Conservation (phyloP, 2,797 vertebrate genomes). For the Silurus aristotelis region DNA sequence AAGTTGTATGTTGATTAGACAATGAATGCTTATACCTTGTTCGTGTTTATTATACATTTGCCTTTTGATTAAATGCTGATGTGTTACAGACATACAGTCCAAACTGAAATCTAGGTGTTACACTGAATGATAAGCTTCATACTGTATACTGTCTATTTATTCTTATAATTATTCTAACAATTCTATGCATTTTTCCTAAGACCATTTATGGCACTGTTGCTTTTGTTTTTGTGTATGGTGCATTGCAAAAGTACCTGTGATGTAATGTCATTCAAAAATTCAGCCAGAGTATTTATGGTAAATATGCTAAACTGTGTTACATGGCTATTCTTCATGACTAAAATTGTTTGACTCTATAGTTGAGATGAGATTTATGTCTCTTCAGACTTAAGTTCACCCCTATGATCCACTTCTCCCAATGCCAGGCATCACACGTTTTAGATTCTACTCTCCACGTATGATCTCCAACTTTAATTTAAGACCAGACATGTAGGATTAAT, state of each 20-base stretch:
- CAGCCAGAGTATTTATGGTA: background rate
- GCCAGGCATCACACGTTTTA: background rate
- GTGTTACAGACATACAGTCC: background rate
- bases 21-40: background rate
- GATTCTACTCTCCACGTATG: background rate
- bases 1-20: background rate
- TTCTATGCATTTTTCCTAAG: background rate
- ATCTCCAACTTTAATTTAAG: conserved; percentile 24
- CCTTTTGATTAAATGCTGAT: background rate
- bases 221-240: background rate
- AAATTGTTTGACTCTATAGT: background rate
- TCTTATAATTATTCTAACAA: background rate
- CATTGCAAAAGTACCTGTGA: background rate
- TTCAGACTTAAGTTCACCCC: background rate
- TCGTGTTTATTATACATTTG: background rate
- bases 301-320: background rate
- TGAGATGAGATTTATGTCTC: background rate
- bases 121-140: background rate
- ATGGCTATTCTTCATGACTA: background rate
- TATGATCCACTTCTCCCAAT: background rate
- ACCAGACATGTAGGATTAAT: background rate
- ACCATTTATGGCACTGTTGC: background rate
- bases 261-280: background rate
- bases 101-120: background rate
- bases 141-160: too few species aligned